A percentile compares a stretch with the other conserved stretches of the same genome.
phyloP scores from a whole-genome alignment of 1,140 invertebrate genomes.

The Rhynchophorus ferrugineus region DNA sequence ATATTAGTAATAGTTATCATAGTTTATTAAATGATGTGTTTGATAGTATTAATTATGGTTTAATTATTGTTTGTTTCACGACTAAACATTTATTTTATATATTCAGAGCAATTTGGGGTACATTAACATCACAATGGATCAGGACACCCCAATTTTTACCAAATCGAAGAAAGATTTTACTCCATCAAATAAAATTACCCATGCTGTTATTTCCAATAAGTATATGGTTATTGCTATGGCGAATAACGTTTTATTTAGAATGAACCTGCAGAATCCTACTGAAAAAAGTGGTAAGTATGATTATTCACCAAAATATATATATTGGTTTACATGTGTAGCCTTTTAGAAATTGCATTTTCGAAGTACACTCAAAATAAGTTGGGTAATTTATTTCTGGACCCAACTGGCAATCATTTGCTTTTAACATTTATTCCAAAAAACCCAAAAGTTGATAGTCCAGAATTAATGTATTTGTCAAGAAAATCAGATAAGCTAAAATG shows the following conservation, averaged over 20 bases:
- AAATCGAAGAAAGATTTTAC: slow-evolving; percentile 72
- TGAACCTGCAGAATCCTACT: slow-evolving; percentile 73
- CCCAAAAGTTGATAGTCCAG: slow-evolving; percentile 54
- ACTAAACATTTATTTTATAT: not conserved
- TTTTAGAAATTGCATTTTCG: slow-evolving; percentile 52
- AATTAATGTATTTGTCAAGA: slow-evolving; percentile 69
- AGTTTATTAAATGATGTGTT: not conserved
- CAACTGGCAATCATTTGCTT: slow-evolving; percentile 76
- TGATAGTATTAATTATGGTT: not conserved
- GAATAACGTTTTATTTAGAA: slow-evolving; percentile 70
- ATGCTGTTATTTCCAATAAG: slow-evolving; percentile 75
- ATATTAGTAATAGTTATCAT: not conserved
- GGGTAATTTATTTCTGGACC: slow-evolving; percentile 75
- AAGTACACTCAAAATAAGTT: slow-evolving; percentile 58
- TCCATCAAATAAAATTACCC: slow-evolving; percentile 66
- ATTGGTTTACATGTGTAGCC: slow-evolving; percentile 7
- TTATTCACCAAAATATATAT: not conserved
- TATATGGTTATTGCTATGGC: slow-evolving; percentile 76
- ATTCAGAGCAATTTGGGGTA: slow-evolving; percentile 51
- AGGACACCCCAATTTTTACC: slow-evolving; percentile 68
- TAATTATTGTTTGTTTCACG: not conserved
- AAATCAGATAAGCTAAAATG: slow-evolving; percentile 45
- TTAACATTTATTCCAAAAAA: slow-evolving; percentile 62
- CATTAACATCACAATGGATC: slow-evolving; percentile 59
- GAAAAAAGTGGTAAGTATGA: slow-evolving; percentile 60